Base-by-base conservation (phyloP, 2,797 vertebrate genomes). In the Novumbra hubbsi region DNA sequence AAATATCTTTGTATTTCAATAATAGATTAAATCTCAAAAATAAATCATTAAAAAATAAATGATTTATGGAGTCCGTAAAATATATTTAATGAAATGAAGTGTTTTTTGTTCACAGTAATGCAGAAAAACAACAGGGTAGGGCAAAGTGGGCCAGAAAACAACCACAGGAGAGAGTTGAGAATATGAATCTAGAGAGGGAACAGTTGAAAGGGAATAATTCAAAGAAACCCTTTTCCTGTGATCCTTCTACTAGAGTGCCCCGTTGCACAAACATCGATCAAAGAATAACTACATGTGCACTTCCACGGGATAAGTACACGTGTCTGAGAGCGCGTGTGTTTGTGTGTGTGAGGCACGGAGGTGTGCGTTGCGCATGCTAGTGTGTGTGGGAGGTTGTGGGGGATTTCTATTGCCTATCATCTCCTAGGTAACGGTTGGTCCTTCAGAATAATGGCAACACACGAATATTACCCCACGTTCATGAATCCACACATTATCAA, bases 401-500 rank as follows among this genome's bases (percentile, higher is more conserved):
- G 30, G 72, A 70, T 55, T 76, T 80, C 73, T 74, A 71, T 73
- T 80, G 81, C 84, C 86, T 85, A 88, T 88, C 73, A 82, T 91
- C 83, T 83, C 85, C 85, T 78, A 79, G 83, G 85, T 84, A 89
- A 89, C 86, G 67, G 73, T 74, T 77, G 80, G 15, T 34, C 57
- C 71, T 81, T 81, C 79, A 74, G 62, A 75, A 77, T 64, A 66
- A 81, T 67, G 81, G 67, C 74, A 73, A 74, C 41, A 69, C 57
- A 15, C 57, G 67, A 76, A 79, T 19, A 30, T 76, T 60, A 0
- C 4, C 72, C 63, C 34, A 24, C 45, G 72, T 76, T 32, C 8
- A 65, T 21, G 48, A 70, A 12, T 67, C 30, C 73, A 68, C 78
- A 14, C 60, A 63, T 63, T 21, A 63, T 27, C 34, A 38, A 7